Evolutionary conservation across 2,797 vertebrate genomes (phyloP).

Genomic region (Limnodromus scolopaceus): DNA sequence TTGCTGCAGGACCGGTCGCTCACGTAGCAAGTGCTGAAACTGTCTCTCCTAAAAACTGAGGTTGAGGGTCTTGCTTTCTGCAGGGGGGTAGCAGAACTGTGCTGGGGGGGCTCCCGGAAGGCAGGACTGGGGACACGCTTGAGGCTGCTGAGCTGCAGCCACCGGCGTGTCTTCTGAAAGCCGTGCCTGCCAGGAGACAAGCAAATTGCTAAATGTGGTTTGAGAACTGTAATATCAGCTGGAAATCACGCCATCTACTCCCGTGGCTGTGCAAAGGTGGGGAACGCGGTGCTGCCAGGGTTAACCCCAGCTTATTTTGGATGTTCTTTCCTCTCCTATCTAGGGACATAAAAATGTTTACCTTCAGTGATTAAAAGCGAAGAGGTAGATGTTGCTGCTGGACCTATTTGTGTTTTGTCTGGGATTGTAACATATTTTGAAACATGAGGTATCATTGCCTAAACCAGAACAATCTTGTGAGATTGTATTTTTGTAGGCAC

Average conservation of each 20-base stretch:
- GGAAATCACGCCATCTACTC: not conserved
- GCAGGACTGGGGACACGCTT: not conserved
- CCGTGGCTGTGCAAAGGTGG: not conserved
- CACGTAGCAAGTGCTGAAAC: not conserved
- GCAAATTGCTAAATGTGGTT: not conserved
- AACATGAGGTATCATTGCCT: not conserved
- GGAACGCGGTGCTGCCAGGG: rapidly evolving
- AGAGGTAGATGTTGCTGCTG: not conserved
- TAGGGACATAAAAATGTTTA: not conserved
- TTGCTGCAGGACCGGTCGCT: not conserved
- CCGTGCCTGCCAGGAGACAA: rapidly evolving
- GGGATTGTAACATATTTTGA: not conserved
- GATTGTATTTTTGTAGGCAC: not conserved
- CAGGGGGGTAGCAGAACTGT: not conserved
- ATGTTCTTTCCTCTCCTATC: not conserved
- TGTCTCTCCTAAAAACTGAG: rapidly evolving
- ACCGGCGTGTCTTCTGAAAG: not conserved
- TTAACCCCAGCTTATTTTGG: not conserved
- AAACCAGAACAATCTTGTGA: not conserved
- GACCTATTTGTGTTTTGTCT: not conserved
- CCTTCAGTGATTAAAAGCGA: not conserved
- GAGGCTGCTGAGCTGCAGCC: not conserved
- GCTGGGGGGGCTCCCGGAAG: not conserved
- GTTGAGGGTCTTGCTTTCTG: not conserved
- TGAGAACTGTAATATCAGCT: not conserved